Conservation (phyloP, 2,797 vertebrate species). For the Bradypus variegatus region DNA sequence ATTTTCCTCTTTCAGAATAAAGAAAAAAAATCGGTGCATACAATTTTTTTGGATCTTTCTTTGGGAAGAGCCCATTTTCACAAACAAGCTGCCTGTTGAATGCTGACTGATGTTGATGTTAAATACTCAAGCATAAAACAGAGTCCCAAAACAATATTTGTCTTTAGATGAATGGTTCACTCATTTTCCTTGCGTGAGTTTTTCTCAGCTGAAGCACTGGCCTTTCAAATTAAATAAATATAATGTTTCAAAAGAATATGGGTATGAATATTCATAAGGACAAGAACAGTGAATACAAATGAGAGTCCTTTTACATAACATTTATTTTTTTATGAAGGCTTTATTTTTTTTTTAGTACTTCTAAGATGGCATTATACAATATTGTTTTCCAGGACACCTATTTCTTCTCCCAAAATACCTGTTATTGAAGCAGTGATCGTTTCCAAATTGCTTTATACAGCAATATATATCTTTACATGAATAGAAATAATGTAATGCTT, state of each 20-base stretch:
- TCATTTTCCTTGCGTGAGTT: slow-evolving; percentile 50
- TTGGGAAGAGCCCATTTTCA: not conserved
- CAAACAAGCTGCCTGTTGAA: not conserved
- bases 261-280: slow-evolving; percentile 65
- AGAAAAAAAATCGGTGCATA: not conserved
- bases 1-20: slow-evolving; percentile 4
- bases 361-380: not conserved
- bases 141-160: slow-evolving; percentile 52
- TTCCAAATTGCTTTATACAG: not conserved
- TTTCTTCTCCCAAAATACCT: not conserved
- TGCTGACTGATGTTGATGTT: not conserved
- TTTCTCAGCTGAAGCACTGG: slow-evolving; percentile 49
- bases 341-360: not conserved
- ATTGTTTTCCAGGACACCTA: not conserved
- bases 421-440: not conserved
- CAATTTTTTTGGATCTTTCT: not conserved
- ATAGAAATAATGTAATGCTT: not conserved
- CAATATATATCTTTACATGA: not conserved
- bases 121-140: not conserved
- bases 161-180: slow-evolving; percentile 57
- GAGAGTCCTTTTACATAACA: slow-evolving; percentile 53
- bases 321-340: slow-evolving; percentile 30
- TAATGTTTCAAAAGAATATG: slow-evolving; percentile 58
- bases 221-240: slow-evolving; percentile 66
- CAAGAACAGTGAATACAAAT: slow-evolving; percentile 55